A percentile compares a stretch with the other conserved stretches of the same genome.
phyloP scores from a whole-genome alignment of 2,113 vertebrate species.

The Leuciscus idus region DNA sequence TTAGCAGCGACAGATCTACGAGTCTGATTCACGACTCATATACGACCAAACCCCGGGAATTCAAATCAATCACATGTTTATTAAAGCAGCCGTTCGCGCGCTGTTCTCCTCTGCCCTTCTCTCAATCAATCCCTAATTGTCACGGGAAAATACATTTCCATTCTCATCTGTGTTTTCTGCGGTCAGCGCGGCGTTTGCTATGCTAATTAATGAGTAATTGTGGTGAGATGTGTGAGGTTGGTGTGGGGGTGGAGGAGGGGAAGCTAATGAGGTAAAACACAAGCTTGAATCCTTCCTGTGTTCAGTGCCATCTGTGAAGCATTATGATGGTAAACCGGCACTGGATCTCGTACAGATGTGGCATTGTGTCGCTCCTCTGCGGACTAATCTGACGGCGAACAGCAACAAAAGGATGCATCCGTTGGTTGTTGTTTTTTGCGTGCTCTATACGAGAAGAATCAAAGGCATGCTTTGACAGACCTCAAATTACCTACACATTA shows the following conservation, averaged over 20 bases:
- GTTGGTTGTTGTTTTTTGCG: slow-evolving; percentile 20
- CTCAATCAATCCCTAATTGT: slow-evolving; percentile 29
- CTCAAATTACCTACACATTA: slow-evolving; percentile 34
- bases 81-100: neutral
- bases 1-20: slow-evolving; percentile 42
- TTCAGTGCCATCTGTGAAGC: slow-evolving; percentile 55
- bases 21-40: slow-evolving; percentile 48
- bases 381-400: slow-evolving; percentile 50
- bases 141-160: slow-evolving; percentile 49
- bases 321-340: slow-evolving; percentile 58
- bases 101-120: neutral
- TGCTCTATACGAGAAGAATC: slow-evolving; percentile 27
- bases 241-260: neutral
- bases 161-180: slow-evolving; percentile 55
- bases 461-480: slow-evolving; percentile 37
- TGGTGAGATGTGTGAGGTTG: slow-evolving; percentile 55
- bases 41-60: slow-evolving; percentile 9
- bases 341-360: slow-evolving; percentile 53
- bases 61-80: slow-evolving; percentile 55
- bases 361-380: slow-evolving; percentile 41
- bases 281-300: slow-evolving; percentile 52
- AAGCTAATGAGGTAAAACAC: slow-evolving; percentile 55
- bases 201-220: slow-evolving; percentile 61
- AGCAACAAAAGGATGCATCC: slow-evolving; percentile 52
- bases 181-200: slow-evolving; percentile 48